phyloP scores from a whole-genome alignment of 1,140 invertebrate genomes.

The Conopomorpha cramerella region DNA sequence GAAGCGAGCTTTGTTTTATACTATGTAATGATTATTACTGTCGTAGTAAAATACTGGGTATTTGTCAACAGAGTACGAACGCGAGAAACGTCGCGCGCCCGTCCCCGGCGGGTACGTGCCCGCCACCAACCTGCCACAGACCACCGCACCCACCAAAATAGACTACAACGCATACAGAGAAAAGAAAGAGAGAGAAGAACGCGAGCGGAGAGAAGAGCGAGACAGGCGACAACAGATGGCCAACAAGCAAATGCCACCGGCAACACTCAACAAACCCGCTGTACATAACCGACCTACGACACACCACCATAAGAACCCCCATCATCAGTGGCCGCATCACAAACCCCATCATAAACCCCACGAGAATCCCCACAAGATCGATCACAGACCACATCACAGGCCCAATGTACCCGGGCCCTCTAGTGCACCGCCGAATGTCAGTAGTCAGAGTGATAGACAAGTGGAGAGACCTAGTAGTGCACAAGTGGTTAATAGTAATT shows the following conservation, averaged over 20 bases:
- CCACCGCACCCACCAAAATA: constrained; percentile 40
- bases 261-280: no score
- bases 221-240: constrained; percentile 16
- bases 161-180: constrained; percentile 51
- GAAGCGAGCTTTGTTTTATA: no score
- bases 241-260: background rate
- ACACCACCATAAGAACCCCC: constrained; percentile 27
- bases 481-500: no score
- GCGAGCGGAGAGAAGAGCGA: constrained; percentile 30
- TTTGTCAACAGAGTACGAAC: constrained; percentile 35
- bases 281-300: constrained; percentile 14
- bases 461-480: no score
- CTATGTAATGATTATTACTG: no score
- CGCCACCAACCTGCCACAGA: constrained; percentile 15
- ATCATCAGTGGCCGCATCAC: constrained; percentile 29
- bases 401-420: constrained; percentile 5
- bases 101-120: constrained; percentile 41
- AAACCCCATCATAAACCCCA: constrained; percentile 31
- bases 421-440: no score
- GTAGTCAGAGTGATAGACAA: no score
- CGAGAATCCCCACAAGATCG: no score
- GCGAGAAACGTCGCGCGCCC: constrained; percentile 34
- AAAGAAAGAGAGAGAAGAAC: constrained; percentile 43
- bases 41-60: no score
- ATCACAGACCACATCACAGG: constrained; percentile 21